Base-by-base conservation (phyloP, 2,888 invertebrate genomes). In the Drosophila rubida region DNA sequence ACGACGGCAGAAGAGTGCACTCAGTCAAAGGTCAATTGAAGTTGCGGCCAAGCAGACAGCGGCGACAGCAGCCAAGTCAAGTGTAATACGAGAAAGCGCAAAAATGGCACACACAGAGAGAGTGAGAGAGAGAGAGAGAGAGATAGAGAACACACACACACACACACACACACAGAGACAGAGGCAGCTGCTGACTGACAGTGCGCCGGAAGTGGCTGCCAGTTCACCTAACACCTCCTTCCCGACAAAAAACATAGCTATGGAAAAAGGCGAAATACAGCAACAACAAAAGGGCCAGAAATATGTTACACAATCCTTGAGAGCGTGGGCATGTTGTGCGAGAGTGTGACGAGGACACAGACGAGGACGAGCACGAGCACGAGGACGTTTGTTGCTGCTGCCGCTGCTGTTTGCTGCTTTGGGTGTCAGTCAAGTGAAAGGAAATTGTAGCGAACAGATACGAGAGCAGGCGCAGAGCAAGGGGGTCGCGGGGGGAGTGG, bases 11-110 rank as follows among this genome's bases (percentile, higher is more conserved):
- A 39, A 27, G 42, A 49, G 49, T 66, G 75, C 70, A 73, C 69
- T 73, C 75, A 80, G 87, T 79, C 88, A 88, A 87, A 87, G 87
- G 87, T 87, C 87, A 87, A 78, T 82, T 83, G 83, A 79, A 85
- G 87, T 80, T 80, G 77, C 71, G 73, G 75, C 67, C 57, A 46
- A 50, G 54, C 75, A 74, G 72, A 65, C 68, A 64, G 55, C 53
- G 37, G 39, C 46, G 57, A 19, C 30, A 42, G 55, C 69, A 70
- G 66, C 55, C 78, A 76, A 84, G 81, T 86, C 75, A 82, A 87
- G 82, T 85, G 83, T 77, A 76, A 79, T 78, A 66, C 59, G 85
- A 81, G 82, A 84, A 82, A 80, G 74, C 82, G 73, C 73, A 74
- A 75, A 80, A 87, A 80, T 73, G 78, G 66, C 75, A 71, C 72